Evolutionary conservation across 2,113 vertebrate species (phyloP).

Genomic region (Thryonomys swinderianus): DNA sequence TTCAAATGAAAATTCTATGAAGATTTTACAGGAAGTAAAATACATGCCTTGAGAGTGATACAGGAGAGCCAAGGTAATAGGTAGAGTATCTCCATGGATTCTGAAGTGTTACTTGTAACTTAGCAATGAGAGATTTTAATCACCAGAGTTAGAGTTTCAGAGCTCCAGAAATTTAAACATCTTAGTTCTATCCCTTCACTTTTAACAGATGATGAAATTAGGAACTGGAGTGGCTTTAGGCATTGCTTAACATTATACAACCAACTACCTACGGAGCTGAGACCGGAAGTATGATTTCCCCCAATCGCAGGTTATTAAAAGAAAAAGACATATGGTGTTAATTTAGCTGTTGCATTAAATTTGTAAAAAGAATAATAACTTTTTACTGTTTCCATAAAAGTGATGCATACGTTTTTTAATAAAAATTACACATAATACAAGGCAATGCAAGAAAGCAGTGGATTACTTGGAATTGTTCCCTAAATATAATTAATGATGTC

Average conservation of each 20-base stretch:
- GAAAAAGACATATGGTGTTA: conserved; percentile 56
- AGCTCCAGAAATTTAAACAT: conserved; percentile 26
- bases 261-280: background rate
- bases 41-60: background rate
- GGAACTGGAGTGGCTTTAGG: background rate
- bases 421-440: conserved; percentile 50
- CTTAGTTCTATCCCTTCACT: conserved; percentile 14
- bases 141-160: conserved; percentile 38
- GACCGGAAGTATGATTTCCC: conserved; percentile 38
- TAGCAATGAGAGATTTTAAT: conserved; percentile 46
- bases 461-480: conserved; percentile 22
- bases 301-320: conserved; percentile 65
- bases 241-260: background rate
- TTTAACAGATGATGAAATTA: conserved; percentile 16
- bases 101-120: conserved; percentile 42
- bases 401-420: conserved; percentile 42
- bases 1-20: conserved; percentile 52
- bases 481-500: conserved; percentile 51
- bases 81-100: background rate
- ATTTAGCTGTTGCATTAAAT: conserved; percentile 70
- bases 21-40: conserved; percentile 40
- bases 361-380: conserved; percentile 52
- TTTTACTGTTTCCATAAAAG: conserved; percentile 70
- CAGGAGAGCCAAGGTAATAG: background rate
- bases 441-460: conserved; percentile 22